These are phyloP conservation scores for Agonopterix subpropinquella DNA, from an alignment of 2,888 invertebrate genomes.

Conservation along the genomic window DNA sequence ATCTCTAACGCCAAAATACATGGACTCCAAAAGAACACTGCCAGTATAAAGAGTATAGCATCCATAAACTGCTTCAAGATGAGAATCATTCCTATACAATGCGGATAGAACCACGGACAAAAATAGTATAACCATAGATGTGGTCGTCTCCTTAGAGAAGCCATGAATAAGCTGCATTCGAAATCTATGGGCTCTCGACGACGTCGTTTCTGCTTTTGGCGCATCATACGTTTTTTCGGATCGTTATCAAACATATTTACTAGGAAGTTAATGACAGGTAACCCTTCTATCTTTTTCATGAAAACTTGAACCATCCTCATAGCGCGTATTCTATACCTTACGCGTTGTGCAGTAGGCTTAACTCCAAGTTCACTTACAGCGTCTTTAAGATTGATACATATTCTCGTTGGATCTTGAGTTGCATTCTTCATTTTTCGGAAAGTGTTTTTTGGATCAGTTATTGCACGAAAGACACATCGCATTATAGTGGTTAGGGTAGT, in stretches of 20 bases:
- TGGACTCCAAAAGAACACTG: conserved; percentile 29
- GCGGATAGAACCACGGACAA: conserved; percentile 27
- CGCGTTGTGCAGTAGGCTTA: conserved; percentile 18
- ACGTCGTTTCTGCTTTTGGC: conserved; percentile 11
- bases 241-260: conserved; percentile 19
- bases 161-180: conserved; percentile 20
- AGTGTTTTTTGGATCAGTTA: conserved; percentile 20
- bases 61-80: conserved; percentile 25
- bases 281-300: conserved; percentile 16
- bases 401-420: conserved; percentile 15
- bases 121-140: conserved; percentile 16
- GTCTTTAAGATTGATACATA: conserved; percentile 11
- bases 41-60: conserved; percentile 26
- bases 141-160: conserved; percentile 18
- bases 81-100: conserved; percentile 22
- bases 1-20: conserved; percentile 11
- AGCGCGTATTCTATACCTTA: conserved; percentile 16
- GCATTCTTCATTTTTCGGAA: conserved; percentile 11
- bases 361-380: conserved; percentile 15
- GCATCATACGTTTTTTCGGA: conserved; percentile 18
- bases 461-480: conserved; percentile 15
- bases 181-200: conserved; percentile 15
- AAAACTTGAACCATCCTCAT: conserved; percentile 14
- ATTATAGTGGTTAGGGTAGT: conserved; percentile 10
- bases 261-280: conserved; percentile 19